phyloP scores from a whole-genome alignment of 2,888 invertebrate species.

The Crossocerus cetratus region DNA sequence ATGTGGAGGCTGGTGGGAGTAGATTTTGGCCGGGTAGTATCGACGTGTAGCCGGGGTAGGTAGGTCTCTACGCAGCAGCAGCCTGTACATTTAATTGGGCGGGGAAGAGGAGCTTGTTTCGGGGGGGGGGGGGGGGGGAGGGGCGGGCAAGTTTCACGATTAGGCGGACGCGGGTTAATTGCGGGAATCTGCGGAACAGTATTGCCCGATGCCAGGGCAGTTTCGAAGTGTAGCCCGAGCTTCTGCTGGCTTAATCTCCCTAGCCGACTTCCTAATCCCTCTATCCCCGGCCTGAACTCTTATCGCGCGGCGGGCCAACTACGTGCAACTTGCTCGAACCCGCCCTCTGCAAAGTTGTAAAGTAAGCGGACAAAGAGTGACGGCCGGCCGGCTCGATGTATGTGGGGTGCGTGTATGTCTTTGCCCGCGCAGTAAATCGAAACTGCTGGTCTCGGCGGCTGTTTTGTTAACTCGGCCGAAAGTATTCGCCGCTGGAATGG shows the following conservation, averaged over 20 bases:
- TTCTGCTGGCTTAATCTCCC: conserved; percentile 26
- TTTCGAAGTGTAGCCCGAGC: neutral
- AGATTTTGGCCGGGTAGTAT: no score
- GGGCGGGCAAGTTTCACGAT: conserved; percentile 2
- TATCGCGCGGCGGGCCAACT: conserved; percentile 25
- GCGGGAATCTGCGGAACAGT: neutral
- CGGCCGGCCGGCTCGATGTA: neutral
- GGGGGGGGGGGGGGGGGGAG: no score
- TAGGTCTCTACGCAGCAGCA: no score
- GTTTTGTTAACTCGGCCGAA: conserved; percentile 47
- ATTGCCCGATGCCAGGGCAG: conserved; percentile 10
- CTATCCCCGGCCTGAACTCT: conserved; percentile 29
- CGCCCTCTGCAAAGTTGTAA: conserved; percentile 13
- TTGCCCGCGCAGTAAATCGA: conserved; percentile 6
- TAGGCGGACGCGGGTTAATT: conserved; percentile 33
- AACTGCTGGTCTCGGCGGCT: conserved; percentile 28
- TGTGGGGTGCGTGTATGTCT: conserved; percentile 15
- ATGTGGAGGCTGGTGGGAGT: no score
- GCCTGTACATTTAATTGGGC: no score
- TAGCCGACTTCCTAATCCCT: conserved; percentile 25
- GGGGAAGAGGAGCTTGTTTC: no score
- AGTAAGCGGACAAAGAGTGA: conserved; percentile 35
- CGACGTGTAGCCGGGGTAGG: no score
- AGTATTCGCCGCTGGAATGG: conserved; percentile 30
- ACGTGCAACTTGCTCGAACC: conserved; percentile 17